Percentiles rank a stretch among this genome's conserved stretches.
Conservation (phyloP, 2,797 vertebrate genomes). For the Mormyrus proboscirostris region DNA sequence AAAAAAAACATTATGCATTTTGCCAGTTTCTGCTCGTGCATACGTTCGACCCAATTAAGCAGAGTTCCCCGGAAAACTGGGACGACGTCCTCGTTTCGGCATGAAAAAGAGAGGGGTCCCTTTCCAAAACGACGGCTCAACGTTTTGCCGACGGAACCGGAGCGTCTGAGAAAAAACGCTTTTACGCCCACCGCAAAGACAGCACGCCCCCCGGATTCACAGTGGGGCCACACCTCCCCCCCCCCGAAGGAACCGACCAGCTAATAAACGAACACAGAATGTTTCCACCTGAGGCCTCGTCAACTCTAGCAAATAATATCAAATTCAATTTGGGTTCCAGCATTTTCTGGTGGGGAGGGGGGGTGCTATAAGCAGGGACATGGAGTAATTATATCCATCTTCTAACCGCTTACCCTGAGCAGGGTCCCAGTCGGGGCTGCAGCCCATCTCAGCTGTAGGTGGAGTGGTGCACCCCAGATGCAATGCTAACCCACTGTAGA, state of each 20-base stretch:
- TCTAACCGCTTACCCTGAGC: not conserved
- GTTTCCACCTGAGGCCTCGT: slow-evolving; percentile 47
- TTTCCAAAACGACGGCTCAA: slow-evolving; percentile 25
- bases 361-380: not conserved
- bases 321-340: slow-evolving; percentile 41
- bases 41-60: slow-evolving; percentile 57
- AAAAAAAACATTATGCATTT: slow-evolving; percentile 25
- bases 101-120: slow-evolving; percentile 22
- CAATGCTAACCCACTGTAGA: not conserved
- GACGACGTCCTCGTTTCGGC: slow-evolving; percentile 28
- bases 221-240: not conserved
- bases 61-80: slow-evolving; percentile 42
- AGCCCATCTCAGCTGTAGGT: not conserved
- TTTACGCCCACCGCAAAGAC: not conserved
- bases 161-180: not conserved
- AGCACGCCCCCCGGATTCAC: not conserved
- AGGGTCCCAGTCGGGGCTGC: not conserved
- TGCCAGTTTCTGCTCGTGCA: slow-evolving; percentile 48
- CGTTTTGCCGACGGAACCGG: slow-evolving; percentile 15
- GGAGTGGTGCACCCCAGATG: not conserved
- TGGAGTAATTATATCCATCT: not conserved
- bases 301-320: slow-evolving; percentile 44
- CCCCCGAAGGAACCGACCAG: not conserved
- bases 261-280: slow-evolving; percentile 41
- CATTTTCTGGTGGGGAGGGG: not conserved